Conservation (phyloP, 2,797 vertebrate genomes). For the Ctenopoma kingsleyae region DNA sequence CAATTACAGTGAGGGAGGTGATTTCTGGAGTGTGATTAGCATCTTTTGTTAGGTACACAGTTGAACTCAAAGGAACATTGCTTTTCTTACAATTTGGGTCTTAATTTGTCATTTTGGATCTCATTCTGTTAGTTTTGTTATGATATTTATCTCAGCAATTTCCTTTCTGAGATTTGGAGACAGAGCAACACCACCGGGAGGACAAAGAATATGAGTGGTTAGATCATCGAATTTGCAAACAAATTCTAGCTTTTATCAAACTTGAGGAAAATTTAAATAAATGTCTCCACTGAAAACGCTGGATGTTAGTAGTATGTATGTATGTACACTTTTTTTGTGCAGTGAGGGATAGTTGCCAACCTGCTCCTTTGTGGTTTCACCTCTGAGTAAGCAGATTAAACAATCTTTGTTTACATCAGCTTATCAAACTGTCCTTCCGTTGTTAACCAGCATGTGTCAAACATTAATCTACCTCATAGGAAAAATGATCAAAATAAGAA, state of each 20-base stretch:
- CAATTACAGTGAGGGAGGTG: too few species aligned
- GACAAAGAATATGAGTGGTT: background rate
- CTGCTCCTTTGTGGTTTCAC: background rate
- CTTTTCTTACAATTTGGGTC: too few species aligned
- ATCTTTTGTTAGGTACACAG: background rate
- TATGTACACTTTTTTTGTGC: background rate
- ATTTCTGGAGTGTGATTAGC: background rate
- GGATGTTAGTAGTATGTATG: too few species aligned
- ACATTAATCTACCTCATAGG: background rate
- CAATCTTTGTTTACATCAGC: background rate
- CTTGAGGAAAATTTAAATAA: background rate
- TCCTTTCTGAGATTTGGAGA: background rate
- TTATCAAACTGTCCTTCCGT: background rate
- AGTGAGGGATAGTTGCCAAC: background rate
- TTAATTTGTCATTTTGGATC: background rate
- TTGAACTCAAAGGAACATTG: background rate
- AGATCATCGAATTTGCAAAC: background rate
- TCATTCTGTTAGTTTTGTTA: background rate
- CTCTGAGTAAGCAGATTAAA: background rate
- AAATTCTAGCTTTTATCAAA: background rate
- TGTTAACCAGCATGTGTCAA: background rate
- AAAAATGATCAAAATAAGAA: background rate
- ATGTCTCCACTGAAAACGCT: background rate
- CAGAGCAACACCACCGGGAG: background rate
- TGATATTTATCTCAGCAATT: background rate